Base-by-base conservation (phyloP, 1,140 invertebrate species). In the Leptonema lineaticorne region DNA sequence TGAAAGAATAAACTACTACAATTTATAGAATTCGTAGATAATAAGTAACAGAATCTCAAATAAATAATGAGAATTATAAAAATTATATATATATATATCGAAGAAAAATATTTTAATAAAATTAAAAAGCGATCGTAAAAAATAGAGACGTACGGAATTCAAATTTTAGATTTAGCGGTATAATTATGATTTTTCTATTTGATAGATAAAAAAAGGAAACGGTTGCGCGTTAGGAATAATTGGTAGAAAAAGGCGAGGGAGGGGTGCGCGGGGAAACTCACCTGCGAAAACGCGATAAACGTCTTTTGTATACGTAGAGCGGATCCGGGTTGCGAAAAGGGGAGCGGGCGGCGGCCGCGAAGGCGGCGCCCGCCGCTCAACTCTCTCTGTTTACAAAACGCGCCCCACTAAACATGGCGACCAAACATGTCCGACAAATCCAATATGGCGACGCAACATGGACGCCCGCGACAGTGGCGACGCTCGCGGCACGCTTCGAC, bases 341-440 rank as follows among this genome's bases (percentile, higher is more conserved):
- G 24, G 26, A 7, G 62, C 62, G 62, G 20, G 1, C 45, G n/a
- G 45, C 60, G 33, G 37, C 18, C 22, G 60, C 20, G 18, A 37
- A 7, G 33, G 20, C 62, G 45, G 27, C 62, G 24, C 45, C 16
- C 41, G 45, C 41, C 26, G 14, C 46, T 64, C 62, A 64, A 8
- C 37, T 41, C 24, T 8, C 62, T 28, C 33, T 30, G 62, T 50
- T 62, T 62, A 62, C 37, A 48, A 69, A 53, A 48, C 57, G 58
- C 57, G 63, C 29, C 45, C 77, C 80, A 79, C 81, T 82, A 81
- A 82, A 82, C 80, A 82, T 82, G 81, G 81, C 81, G 81, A 81
- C 80, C 80, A 80, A 82, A 82, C 79, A 82, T 82, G 81, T 81
- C 80, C 80, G 81, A 81, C 81, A 80, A 82, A 81, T 81, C 81